Evolutionary conservation across 2,797 vertebrate species (phyloP).

Genomic region (Sebastes iracundus): DNA sequence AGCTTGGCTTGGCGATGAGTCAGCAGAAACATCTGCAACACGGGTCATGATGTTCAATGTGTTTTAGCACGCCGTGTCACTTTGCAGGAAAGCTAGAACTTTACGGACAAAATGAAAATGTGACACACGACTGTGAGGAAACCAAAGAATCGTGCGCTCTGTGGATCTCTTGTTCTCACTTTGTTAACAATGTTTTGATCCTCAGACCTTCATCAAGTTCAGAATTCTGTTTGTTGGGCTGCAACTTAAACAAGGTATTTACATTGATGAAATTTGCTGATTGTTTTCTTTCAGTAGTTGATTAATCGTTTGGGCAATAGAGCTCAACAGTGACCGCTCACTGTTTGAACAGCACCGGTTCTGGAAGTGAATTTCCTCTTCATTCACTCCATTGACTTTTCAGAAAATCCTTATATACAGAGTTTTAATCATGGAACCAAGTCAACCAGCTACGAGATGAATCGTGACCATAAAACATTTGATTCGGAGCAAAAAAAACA

Average conservation of each 20-base stretch:
- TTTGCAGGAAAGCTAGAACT: conserved; percentile 9
- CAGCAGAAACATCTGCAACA: conserved; percentile 66
- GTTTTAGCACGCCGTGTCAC: conserved; percentile 33
- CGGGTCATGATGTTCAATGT: conserved; percentile 23
- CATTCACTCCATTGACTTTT: neutral
- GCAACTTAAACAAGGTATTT: neutral
- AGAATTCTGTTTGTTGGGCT: neutral
- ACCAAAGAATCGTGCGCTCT: neutral
- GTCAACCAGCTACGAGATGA: too few relatives aligned
- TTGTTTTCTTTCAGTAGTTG: neutral
- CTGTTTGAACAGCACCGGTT: neutral
- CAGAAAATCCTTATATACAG: neutral
- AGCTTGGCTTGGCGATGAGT: conserved; percentile 53
- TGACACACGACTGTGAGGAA: neutral
- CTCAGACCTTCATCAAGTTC: neutral
- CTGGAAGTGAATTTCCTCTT: neutral
- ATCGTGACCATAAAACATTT: too few relatives aligned
- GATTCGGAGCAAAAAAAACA: too few relatives aligned
- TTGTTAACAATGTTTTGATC: neutral
- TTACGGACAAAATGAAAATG: conserved; percentile 2
- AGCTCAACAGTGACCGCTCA: neutral
- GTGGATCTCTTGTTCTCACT: neutral
- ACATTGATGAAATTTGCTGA: neutral
- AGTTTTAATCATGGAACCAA: too few relatives aligned
- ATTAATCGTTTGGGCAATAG: neutral